A percentile compares a stretch with the other conserved stretches of the same genome.
Conservation (phyloP, 1,140 invertebrate genomes). For the Drosophila biarmipes region DNA sequence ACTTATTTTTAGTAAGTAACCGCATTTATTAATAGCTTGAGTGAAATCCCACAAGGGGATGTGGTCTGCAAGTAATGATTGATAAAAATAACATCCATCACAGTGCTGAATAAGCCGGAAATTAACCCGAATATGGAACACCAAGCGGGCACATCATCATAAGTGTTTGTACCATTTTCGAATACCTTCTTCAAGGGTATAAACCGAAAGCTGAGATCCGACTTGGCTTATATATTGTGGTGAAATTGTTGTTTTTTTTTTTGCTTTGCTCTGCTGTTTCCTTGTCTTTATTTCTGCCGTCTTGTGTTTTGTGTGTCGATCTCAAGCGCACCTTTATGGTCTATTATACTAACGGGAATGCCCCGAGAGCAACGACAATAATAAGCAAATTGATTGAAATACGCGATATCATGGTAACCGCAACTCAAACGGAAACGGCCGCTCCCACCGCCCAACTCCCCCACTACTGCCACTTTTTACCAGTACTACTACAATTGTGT, state of each 20-base stretch:
- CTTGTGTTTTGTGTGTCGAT: conserved; percentile 49
- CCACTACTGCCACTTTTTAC: conserved; percentile 2
- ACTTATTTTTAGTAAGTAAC: no score
- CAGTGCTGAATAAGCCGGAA: neutral
- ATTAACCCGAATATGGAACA: neutral
- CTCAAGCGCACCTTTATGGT: conserved; percentile 77
- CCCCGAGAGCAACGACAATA: conserved; percentile 77
- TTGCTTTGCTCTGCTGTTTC: no score
- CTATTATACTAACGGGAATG: conserved; percentile 82
- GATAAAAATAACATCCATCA: neutral
- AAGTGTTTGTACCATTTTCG: neutral
- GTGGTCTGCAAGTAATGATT: neutral
- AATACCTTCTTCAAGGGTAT: conserved; percentile 34
- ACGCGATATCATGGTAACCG: conserved; percentile 78
- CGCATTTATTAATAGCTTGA: neutral
- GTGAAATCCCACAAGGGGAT: neutral
- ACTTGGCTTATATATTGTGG: conserved; percentile 35
- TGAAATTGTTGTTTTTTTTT: conserved; percentile 24
- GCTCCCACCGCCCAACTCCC: conserved; percentile 16
- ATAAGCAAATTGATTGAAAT: conserved; percentile 83
- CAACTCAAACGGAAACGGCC: conserved; percentile 70
- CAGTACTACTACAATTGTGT: conserved; percentile 43
- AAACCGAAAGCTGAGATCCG: conserved; percentile 2
- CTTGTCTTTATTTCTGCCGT: conserved; percentile 30
- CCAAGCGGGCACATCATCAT: neutral